Conservation (phyloP, 2,888 invertebrate species). For the Mermis nigrescens region DNA sequence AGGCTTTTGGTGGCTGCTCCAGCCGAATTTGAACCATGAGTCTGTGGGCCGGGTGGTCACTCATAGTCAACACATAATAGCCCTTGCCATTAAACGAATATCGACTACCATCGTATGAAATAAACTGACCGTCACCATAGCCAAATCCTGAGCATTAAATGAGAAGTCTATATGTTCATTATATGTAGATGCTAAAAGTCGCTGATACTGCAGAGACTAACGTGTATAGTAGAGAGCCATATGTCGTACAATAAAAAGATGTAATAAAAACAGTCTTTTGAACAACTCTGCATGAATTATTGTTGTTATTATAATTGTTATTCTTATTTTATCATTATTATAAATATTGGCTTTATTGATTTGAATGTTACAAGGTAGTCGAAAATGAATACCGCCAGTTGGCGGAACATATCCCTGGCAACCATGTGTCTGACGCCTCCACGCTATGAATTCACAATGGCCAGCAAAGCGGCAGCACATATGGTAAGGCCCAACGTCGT, state of each 20-base stretch:
- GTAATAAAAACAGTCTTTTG: too few species aligned
- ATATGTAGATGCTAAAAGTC: too few species aligned
- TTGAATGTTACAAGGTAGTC: conserved; percentile 36
- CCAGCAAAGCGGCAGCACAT: conserved; percentile 78
- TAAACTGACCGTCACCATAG: conserved; percentile 76
- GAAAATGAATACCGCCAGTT: conserved; percentile 43
- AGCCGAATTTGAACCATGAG: conserved; percentile 13
- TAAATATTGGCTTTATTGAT: neutral
- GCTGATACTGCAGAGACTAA: too few species aligned
- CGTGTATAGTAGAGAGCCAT: too few species aligned
- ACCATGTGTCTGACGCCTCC: conserved; percentile 68
- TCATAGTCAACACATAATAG: conserved; percentile 56
- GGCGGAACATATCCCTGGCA: conserved; percentile 86
- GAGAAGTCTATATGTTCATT: too few species aligned
- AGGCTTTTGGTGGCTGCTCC: conserved; percentile 13
- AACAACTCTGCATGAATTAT: too few species aligned
- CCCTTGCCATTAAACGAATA: conserved; percentile 84
- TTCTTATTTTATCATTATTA: too few species aligned
- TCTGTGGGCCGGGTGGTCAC: neutral
- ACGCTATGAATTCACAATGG: conserved; percentile 83
- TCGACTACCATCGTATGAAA: conserved; percentile 65
- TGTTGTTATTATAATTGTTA: too few species aligned
- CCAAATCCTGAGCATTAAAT: conserved; percentile 39
- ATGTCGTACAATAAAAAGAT: too few species aligned
- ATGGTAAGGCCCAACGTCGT: conserved; percentile 78